phyloP scores from a whole-genome alignment of 2,797 vertebrate genomes.

The Eutrigla gurnardus region DNA sequence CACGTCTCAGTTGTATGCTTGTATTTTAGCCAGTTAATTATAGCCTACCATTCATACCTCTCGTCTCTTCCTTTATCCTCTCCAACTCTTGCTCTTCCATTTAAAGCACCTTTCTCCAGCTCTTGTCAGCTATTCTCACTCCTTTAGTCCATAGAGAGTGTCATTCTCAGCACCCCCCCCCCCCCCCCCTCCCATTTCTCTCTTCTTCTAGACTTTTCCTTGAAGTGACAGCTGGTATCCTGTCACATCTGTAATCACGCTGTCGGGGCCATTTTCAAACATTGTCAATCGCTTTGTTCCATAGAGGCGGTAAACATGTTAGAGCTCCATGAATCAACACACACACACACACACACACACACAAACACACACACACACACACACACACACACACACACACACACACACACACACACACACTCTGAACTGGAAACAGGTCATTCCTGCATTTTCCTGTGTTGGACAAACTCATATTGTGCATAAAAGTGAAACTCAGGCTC shows the following conservation, averaged over 20 bases:
- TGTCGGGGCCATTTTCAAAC: slow-evolving; percentile 76
- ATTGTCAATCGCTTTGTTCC: slow-evolving; percentile 65
- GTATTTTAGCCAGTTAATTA: slow-evolving; percentile 1
- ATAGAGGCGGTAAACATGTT: slow-evolving; percentile 49
- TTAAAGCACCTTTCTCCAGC: slow-evolving; percentile 23
- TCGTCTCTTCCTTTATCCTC: slow-evolving; percentile 7
- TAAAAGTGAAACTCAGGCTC: background rate
- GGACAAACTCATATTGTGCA: background rate
- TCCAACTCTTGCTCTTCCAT: background rate
- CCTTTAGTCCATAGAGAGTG: slow-evolving; percentile 33
- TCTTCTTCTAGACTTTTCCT: slow-evolving; percentile 15
- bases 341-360: too few species aligned
- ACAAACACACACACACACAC: too few species aligned
- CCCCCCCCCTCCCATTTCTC: background rate
- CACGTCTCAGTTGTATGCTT: background rate
- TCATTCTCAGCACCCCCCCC: background rate
- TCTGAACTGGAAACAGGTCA: background rate
- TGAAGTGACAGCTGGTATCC: slow-evolving; percentile 38
- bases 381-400: too few species aligned
- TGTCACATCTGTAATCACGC: slow-evolving; percentile 61
- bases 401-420: too few species aligned
- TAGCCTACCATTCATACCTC: background rate
- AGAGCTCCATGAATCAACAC: slow-evolving; percentile 25
- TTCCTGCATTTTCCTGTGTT: slow-evolving; percentile 1
- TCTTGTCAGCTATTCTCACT: slow-evolving; percentile 38